These are phyloP conservation scores for Penaeus japonicus DNA, from an alignment of 1,140 invertebrate genomes.

Conservation along the genomic window DNA sequence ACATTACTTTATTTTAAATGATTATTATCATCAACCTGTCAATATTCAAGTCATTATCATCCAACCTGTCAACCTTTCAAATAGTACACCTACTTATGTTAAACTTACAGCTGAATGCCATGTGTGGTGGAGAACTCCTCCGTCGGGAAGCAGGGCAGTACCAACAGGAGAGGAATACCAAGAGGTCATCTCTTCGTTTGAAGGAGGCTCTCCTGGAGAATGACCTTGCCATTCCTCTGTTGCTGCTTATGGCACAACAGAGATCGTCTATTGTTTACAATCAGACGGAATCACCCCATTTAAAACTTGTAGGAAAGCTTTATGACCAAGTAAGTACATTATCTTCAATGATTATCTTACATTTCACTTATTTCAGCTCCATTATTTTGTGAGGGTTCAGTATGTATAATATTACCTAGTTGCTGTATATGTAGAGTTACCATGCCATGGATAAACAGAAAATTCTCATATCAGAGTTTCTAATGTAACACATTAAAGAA, in stretches of 20 bases:
- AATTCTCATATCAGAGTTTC: no score
- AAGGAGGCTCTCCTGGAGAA: slow-evolving; percentile 94
- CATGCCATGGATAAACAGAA: no score
- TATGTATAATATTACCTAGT: no score
- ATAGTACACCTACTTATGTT: no score
- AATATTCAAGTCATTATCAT: no score
- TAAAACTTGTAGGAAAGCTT: slow-evolving; percentile 84
- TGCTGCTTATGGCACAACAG: slow-evolving; percentile 96
- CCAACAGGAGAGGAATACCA: slow-evolving; percentile 94
- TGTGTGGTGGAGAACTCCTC: slow-evolving; percentile 89
- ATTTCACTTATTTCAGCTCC: not conserved
- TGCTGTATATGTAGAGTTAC: no score
- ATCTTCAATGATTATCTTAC: not conserved
- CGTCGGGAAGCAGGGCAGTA: slow-evolving; percentile 90
- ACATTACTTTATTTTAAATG: no score
- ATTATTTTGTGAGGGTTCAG: no score
- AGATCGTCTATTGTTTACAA: slow-evolving; percentile 90
- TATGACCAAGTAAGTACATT: slow-evolving; percentile 66
- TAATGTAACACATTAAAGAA: no score
- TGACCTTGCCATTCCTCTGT: slow-evolving; percentile 90
- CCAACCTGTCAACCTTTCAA: no score
- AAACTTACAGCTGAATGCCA: slow-evolving; percentile 67
- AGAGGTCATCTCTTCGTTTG: slow-evolving; percentile 92
- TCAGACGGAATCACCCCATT: slow-evolving; percentile 85
- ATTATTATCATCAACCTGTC: no score